Evolutionary conservation across 2,113 vertebrate species (phyloP).

Genomic region (Brachypteracias leptosomus): DNA sequence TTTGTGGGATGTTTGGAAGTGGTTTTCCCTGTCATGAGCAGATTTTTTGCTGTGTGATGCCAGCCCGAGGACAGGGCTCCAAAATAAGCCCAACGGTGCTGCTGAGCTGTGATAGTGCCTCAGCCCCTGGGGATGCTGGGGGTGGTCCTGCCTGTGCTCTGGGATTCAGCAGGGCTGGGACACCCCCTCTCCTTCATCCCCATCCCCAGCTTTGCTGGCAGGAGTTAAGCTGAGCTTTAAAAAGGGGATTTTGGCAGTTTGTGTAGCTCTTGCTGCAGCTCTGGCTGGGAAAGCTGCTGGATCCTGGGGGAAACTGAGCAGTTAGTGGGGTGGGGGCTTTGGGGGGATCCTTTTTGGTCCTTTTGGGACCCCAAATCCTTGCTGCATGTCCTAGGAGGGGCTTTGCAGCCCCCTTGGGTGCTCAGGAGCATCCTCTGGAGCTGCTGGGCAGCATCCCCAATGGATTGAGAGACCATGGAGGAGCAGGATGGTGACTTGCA

Average conservation of each 20-base stretch:
- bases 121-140: too few species aligned
- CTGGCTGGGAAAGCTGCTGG: background rate
- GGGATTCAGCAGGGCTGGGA: background rate
- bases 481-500: background rate
- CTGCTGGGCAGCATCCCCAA: background rate
- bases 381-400: background rate
- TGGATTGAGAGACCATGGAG: too few species aligned
- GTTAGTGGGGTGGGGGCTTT: accelerated
- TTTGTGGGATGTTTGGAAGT: background rate
- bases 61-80: background rate
- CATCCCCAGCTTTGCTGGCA: background rate
- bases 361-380: background rate
- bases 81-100: background rate
- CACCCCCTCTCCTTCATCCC: background rate
- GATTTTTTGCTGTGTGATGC: background rate
- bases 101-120: background rate
- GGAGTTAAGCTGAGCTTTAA: background rate
- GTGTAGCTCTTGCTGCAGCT: background rate
- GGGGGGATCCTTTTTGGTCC: too few species aligned
- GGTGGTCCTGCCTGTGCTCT: background rate
- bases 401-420: background rate
- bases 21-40: background rate
- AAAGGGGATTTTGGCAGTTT: background rate
- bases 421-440: background rate
- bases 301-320: background rate